Percentiles rank a stretch among this genome's conserved stretches.
Conservation (phyloP, 2,113 vertebrate species). For the Bambusicola thoracicus region DNA sequence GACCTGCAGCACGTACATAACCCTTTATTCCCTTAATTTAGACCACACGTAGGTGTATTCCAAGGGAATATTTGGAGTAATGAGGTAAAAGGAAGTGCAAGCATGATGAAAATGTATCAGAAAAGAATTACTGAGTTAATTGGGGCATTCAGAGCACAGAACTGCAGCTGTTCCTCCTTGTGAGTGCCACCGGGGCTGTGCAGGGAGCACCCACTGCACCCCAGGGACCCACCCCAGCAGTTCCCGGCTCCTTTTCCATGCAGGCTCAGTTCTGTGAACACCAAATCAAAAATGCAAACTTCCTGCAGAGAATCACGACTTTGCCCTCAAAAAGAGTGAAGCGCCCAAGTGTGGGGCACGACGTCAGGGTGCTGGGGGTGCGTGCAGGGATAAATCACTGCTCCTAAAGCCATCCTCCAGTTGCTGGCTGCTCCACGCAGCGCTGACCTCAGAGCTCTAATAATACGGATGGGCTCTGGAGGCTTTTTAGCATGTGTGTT, state of each 20-base stretch:
- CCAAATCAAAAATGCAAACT: background rate
- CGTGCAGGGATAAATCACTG: background rate
- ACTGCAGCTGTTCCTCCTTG: background rate
- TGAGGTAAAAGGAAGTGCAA: slow-evolving; percentile 54
- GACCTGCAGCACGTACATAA: slow-evolving; percentile 46
- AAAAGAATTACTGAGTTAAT: background rate
- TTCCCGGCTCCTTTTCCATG: background rate
- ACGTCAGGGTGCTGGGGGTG: accelerated
- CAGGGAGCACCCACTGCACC: background rate
- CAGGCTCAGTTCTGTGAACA: background rate
- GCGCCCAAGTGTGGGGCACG: background rate
- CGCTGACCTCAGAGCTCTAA: background rate
- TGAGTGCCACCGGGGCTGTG: background rate
- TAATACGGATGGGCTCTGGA: background rate
- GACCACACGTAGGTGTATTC: background rate
- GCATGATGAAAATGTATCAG: slow-evolving; percentile 44
- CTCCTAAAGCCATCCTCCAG: background rate
- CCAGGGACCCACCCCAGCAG: background rate
- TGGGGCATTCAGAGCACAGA: background rate
- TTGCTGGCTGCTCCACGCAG: background rate
- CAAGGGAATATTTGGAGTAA: background rate
- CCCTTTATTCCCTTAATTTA: slow-evolving; percentile 20
- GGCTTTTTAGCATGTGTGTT: background rate
- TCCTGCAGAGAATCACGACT: background rate
- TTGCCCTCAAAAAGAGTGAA: background rate